phyloP scores from a whole-genome alignment of 2,888 invertebrate genomes.

The Tortrix viridana region DNA sequence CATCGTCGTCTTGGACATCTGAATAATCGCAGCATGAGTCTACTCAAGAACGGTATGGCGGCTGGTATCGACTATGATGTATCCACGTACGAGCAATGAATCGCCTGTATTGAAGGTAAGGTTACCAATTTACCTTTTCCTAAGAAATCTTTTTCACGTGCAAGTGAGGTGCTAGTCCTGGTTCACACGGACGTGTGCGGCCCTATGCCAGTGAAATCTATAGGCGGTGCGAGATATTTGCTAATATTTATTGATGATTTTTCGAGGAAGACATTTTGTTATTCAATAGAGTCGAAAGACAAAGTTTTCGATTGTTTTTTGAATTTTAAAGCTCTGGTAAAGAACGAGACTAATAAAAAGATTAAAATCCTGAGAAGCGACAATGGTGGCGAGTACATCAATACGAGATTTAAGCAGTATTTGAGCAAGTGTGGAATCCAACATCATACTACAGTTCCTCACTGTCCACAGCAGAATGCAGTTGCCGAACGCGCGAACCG shows the following conservation, averaged over 20 bases:
- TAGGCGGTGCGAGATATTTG: slow-evolving; percentile 30
- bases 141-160: slow-evolving; percentile 10
- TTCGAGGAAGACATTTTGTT: slow-evolving; percentile 43
- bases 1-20: slow-evolving; percentile 42
- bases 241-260: too few relatives aligned
- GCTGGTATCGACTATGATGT: slow-evolving; percentile 35
- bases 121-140: slow-evolving; percentile 22
- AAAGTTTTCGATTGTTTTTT: too few relatives aligned
- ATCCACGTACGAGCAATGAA: slow-evolving; percentile 6
- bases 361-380: too few relatives aligned
- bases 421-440: too few relatives aligned
- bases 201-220: slow-evolving; percentile 34
- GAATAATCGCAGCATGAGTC: slow-evolving; percentile 39
- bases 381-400: too few relatives aligned
- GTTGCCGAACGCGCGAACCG: slow-evolving; percentile 46
- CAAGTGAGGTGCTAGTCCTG: slow-evolving; percentile 11
- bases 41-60: slow-evolving; percentile 42
- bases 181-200: slow-evolving; percentile 40
- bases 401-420: too few relatives aligned
- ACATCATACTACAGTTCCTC: slow-evolving; percentile 45
- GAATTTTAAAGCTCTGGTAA: too few relatives aligned
- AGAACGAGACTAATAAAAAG: too few relatives aligned
- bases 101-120: slow-evolving; percentile 28
- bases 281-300: too few relatives aligned
- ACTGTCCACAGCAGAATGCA: slow-evolving; percentile 52